A percentile compares a stretch with the other conserved stretches of the same genome.
phyloP scores from a whole-genome alignment of 30 jellyfish, hydroid and myxozoan genomes.

The Hydractinia echinata region DNA sequence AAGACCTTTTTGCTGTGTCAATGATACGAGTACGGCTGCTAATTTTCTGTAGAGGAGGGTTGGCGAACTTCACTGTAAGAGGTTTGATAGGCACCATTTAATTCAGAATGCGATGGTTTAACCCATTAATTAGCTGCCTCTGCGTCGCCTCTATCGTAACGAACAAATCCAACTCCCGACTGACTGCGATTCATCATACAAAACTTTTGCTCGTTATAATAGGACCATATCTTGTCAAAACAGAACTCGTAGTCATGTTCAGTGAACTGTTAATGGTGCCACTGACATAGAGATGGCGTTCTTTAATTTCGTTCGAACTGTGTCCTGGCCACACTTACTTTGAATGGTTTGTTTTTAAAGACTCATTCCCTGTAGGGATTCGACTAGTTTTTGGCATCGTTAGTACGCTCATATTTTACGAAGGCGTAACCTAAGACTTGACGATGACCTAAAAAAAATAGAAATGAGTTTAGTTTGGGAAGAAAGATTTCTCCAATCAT shows the following conservation, averaged over 20 bases:
- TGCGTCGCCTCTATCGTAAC: conserved; percentile 97
- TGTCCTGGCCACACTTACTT: conserved; percentile 98
- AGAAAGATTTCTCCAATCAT: too few species aligned
- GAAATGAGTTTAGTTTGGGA: background rate
- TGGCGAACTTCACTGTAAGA: conserved; percentile 96
- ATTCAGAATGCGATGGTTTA: conserved; percentile 82
- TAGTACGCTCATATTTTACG: conserved; percentile 76
- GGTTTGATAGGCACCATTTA: conserved; percentile 89
- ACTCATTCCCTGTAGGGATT: conserved; percentile 94
- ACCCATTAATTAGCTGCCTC: conserved; percentile 95
- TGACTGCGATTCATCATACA: conserved; percentile 75
- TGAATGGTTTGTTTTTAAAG: conserved; percentile 79
- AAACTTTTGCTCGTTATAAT: conserved; percentile 90
- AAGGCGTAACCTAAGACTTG: conserved; percentile 99
- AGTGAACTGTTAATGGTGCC: conserved; percentile 85
- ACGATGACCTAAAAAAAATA: conserved; percentile 32
- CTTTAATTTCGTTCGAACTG: conserved; percentile 92
- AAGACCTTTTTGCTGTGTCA: conserved; percentile 94
- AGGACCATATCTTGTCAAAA: conserved; percentile 92
- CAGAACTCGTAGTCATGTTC: conserved; percentile 78
- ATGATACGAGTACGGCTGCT: conserved; percentile 62
- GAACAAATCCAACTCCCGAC: conserved; percentile 98
- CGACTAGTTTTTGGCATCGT: conserved; percentile 88
- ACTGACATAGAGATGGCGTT: conserved; percentile 96
- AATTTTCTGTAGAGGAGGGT: conserved; percentile 95